phyloP scores from a whole-genome alignment of 2,797 vertebrate genomes.

The Clarias pachynema region DNA sequence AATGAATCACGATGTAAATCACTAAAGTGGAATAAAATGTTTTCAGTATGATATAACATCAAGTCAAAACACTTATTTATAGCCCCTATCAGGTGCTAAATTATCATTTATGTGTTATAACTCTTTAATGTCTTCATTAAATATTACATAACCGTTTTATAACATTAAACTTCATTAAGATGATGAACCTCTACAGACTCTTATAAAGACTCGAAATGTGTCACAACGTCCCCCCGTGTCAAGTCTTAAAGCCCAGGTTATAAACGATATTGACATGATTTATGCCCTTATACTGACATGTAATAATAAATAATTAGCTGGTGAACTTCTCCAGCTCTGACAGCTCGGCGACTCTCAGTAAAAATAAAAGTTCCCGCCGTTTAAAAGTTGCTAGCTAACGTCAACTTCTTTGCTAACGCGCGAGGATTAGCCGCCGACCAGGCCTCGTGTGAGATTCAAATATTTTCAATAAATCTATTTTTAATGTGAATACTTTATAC shows the following conservation, averaged over 20 bases:
- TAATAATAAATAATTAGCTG: background rate
- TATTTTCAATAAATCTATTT: slow-evolving; percentile 26
- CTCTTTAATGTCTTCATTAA: background rate
- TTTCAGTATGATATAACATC: too few species aligned
- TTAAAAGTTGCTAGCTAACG: slow-evolving; percentile 51
- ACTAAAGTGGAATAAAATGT: background rate
- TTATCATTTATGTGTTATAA: background rate
- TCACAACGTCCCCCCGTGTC: background rate
- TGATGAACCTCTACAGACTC: background rate
- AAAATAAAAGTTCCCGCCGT: slow-evolving; percentile 80
- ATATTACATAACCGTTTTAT: background rate
- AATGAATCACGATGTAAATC: background rate
- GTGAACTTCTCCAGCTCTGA: background rate
- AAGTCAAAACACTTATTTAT: too few species aligned
- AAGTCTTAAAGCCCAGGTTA: background rate
- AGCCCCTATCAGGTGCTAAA: background rate
- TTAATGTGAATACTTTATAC: background rate
- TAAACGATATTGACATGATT: too few species aligned
- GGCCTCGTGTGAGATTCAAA: slow-evolving; percentile 8
- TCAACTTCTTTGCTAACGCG: slow-evolving; percentile 30
- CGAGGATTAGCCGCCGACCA: background rate
- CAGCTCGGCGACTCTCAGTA: slow-evolving; percentile 63
- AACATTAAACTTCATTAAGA: background rate
- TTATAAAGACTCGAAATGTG: background rate
- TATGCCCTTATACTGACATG: background rate